phyloP scores from a whole-genome alignment of 2,797 vertebrate species.

The Percopsis omiscomaycus region DNA sequence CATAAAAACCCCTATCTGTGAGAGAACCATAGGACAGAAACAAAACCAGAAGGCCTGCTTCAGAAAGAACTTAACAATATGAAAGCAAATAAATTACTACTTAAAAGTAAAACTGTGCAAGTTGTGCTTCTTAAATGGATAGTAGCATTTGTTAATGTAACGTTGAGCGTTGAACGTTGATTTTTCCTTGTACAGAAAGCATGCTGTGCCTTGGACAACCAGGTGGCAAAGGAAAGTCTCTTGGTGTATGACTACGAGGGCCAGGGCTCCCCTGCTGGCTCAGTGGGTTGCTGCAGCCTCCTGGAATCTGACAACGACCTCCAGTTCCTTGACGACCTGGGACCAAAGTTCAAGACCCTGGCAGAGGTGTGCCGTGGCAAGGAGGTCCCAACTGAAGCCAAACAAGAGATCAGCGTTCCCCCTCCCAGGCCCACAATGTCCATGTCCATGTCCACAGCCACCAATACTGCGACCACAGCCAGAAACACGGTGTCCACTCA shows the following conservation, averaged over 20 bases:
- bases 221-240: conserved; percentile 75
- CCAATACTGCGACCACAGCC: conserved; percentile 21
- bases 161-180: conserved; percentile 38
- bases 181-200: no score
- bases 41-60: no score
- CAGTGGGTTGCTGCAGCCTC: conserved; percentile 85
- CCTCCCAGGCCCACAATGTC: conserved; percentile 18
- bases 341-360: conserved; percentile 89
- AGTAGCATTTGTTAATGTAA: no score
- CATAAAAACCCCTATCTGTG: no score
- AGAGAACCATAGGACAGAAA: no score
- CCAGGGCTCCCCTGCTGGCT: conserved; percentile 78
- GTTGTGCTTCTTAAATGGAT: no score
- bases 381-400: conserved; percentile 44
- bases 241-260: conserved; percentile 83
- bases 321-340: conserved; percentile 85
- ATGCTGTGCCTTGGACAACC: conserved; percentile 40
- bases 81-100: no score
- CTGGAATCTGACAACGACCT: conserved; percentile 82
- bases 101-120: no score
- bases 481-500: conserved; percentile 9
- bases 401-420: conserved; percentile 5
- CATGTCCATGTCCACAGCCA: neutral
- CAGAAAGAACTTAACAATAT: no score
- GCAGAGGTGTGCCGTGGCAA: conserved; percentile 77